Base-by-base conservation (phyloP, 1,140 invertebrate species). In the Antheraea mylitta region DNA sequence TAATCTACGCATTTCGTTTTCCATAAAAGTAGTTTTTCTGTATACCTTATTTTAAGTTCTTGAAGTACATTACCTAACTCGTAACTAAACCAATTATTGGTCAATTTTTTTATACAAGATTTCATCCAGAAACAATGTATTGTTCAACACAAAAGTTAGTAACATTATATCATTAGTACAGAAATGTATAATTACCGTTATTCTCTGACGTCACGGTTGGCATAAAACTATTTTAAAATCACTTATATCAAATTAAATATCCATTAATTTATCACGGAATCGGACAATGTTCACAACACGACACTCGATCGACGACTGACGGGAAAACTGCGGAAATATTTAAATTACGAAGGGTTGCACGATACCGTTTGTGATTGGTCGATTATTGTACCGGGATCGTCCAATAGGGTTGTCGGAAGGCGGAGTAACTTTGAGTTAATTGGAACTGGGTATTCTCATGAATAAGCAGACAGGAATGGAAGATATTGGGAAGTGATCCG, bases 291-390 rank as follows among this genome's bases (percentile, higher is more conserved):
- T 69, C 18, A 69, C 64, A 6, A 22, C n/a, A 9, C 66, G 68
- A 67, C 61, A 30, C 58, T 64, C 18, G 38, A 72, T 58, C 38
- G 11, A 18, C 64, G 67, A 89, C 84, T 89, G 83, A 77, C 36
- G 69, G 68, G 77, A 79, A 82, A 53, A 79, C 73, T 64, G 72
- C 69, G 72, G 67, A 60, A 77, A 69, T 81, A 81, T 86, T 82
- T 67, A 76, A 83, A 85, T 86, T 86, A 79, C 69, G 76, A 83
- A 84, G 79, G 81, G 81, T 76, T 75, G 72, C 45, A 70, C 48
- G 61, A 66, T 37, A 36, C 53, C 61, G 19, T 6, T n/a, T 72
- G 61, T 68, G 68, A 82, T 85, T 87, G 83, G 85, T 68, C 48
- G 72, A 70, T 19, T 11, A 58, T 22, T 11, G 53, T 36, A 65